Conservation (phyloP, 2,113 vertebrate genomes). For the Psittacula cyanocephala region DNA sequence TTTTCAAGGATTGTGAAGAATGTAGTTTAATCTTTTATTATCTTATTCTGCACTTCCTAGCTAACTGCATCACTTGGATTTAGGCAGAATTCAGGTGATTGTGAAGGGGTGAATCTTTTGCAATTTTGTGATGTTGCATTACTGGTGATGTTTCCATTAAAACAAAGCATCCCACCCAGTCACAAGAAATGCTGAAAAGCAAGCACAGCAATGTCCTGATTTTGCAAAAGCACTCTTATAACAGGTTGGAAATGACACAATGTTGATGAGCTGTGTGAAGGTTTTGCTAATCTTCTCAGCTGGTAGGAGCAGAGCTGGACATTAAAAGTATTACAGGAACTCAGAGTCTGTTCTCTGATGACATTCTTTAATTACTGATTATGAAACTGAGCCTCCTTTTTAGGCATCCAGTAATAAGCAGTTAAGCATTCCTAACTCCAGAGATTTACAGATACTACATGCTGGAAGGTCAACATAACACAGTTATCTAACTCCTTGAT, state of each 20-base stretch:
- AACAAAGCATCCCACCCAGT: neutral
- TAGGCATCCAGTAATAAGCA: neutral
- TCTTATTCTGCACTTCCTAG: neutral
- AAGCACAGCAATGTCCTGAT: neutral
- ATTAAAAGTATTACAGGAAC: neutral
- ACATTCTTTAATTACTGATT: neutral
- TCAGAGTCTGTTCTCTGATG: neutral
- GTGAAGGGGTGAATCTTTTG: neutral
- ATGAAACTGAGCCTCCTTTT: neutral
- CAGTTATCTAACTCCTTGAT: neutral
- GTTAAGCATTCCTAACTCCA: neutral
- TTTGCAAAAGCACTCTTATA: neutral
- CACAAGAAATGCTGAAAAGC: neutral
- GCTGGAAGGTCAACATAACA: neutral
- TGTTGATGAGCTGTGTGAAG: neutral
- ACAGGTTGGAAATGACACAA: neutral
- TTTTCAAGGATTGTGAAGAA: neutral
- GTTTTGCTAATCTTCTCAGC: neutral
- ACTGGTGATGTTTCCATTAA: neutral
- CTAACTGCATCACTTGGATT: neutral
- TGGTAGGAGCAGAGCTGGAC: neutral
- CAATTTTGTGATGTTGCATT: neutral
- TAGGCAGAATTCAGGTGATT: neutral
- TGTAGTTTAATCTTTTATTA: neutral
- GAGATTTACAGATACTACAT: neutral